Conservation (phyloP, 2,113 vertebrate genomes). For the Dinomys branickii region DNA sequence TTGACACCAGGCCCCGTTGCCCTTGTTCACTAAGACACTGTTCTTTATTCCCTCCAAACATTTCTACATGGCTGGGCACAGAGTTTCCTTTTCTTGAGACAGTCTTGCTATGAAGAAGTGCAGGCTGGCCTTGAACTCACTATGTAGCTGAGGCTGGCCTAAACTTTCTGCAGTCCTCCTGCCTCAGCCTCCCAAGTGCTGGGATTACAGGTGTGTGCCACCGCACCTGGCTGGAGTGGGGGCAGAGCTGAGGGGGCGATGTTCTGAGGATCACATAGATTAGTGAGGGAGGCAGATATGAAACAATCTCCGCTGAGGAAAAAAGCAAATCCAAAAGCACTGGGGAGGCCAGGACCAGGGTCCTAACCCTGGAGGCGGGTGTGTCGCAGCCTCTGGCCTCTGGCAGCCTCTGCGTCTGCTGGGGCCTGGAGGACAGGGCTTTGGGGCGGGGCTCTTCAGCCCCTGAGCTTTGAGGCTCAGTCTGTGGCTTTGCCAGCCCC, state of each 20-base stretch:
- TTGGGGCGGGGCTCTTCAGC: neutral
- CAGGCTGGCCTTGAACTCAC: neutral
- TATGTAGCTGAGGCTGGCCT: neutral
- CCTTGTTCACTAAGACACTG: neutral
- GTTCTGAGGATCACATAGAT: neutral
- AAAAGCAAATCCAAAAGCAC: neutral
- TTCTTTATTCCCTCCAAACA: neutral
- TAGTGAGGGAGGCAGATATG: neutral
- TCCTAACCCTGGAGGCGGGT: neutral
- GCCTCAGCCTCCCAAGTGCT: neutral
- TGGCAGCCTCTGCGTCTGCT: neutral
- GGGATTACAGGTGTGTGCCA: neutral
- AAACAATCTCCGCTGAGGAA: neutral
- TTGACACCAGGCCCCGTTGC: neutral
- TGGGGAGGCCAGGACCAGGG: neutral
- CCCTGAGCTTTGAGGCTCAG: neutral
- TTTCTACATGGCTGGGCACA: neutral
- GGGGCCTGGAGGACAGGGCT: accelerated
- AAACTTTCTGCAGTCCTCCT: neutral
- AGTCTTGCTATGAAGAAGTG: neutral
- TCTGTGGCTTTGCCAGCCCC: neutral
- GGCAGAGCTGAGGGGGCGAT: neutral
- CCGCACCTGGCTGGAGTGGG: neutral
- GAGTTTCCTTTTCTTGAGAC: neutral
- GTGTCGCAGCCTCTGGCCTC: neutral